Conservation (phyloP, 2,888 invertebrate species). For the Iselma pallidipennis region DNA sequence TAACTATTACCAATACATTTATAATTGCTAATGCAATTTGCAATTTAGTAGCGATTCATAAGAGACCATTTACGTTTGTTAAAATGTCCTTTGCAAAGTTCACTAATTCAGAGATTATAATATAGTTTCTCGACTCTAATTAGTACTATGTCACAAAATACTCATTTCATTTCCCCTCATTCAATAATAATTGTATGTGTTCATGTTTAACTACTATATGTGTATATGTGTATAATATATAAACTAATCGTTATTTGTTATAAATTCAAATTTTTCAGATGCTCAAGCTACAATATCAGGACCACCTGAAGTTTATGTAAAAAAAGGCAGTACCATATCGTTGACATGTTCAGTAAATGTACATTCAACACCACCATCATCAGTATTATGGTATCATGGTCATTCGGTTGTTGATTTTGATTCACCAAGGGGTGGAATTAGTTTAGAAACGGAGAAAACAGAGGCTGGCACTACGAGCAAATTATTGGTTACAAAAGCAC, state of each 20-base stretch:
- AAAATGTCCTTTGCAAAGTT: too few relatives aligned
- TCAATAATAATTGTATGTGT: slow-evolving; percentile 17
- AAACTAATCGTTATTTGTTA: not conserved
- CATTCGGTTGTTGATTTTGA: slow-evolving; percentile 80
- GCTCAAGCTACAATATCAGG: slow-evolving; percentile 86
- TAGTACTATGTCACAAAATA: too few relatives aligned
- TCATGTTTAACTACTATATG: not conserved
- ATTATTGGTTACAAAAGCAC: slow-evolving; percentile 82
- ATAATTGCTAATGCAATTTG: too few relatives aligned
- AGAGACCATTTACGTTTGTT: too few relatives aligned
- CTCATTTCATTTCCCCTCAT: too few relatives aligned
- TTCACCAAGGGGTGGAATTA: slow-evolving; percentile 83
- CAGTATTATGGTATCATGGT: slow-evolving; percentile 86
- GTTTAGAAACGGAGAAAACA: slow-evolving; percentile 83
- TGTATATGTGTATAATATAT: not conserved
- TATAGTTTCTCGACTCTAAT: slow-evolving; percentile 33
- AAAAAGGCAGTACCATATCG: slow-evolving; percentile 88
- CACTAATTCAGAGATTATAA: slow-evolving; percentile 24
- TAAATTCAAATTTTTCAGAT: slow-evolving; percentile 61
- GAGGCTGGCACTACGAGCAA: slow-evolving; percentile 80
- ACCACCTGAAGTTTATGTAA: slow-evolving; percentile 85
- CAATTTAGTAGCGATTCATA: too few relatives aligned
- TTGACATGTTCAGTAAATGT: slow-evolving; percentile 87
- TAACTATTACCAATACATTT: too few relatives aligned
- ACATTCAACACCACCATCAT: slow-evolving; percentile 76